Percentiles rank a stretch among this genome's conserved stretches.
Evolutionary conservation across 37 sponge, comb jelly and placozoan genomes (phyloP).

Genomic region (Beroe ovata): DNA sequence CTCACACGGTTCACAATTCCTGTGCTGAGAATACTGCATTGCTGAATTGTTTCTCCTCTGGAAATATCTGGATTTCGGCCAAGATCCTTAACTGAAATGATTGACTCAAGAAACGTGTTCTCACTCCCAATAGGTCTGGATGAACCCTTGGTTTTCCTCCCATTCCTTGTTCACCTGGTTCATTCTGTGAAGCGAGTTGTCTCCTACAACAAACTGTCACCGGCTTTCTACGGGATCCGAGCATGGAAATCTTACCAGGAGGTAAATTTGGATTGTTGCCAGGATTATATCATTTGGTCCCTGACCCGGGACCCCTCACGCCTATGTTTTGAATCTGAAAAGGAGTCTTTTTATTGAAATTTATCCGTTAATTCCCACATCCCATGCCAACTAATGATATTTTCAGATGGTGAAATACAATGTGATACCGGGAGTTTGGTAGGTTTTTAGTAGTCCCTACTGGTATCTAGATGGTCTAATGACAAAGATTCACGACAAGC

Average conservation of each 20-base stretch:
- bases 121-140: background rate
- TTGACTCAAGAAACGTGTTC: background rate
- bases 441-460: too few relatives aligned
- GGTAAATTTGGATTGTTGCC: background rate
- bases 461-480: too few relatives aligned
- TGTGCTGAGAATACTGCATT: too few relatives aligned
- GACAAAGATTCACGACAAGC: too few relatives aligned
- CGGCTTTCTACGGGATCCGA: slow-evolving; percentile 31
- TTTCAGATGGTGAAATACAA: slow-evolving; percentile 47
- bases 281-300: background rate
- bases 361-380: too few relatives aligned
- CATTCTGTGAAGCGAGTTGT: background rate
- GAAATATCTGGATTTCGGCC: too few relatives aligned
- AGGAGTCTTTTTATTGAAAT: too few relatives aligned
- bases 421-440: slow-evolving; percentile 6
- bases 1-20: too few relatives aligned
- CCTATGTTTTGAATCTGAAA: too few relatives aligned
- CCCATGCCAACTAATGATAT: background rate
- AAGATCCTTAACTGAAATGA: too few relatives aligned
- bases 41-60: too few relatives aligned
- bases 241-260: slow-evolving; percentile 33
- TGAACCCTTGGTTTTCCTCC: background rate
- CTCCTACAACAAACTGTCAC: slow-evolving; percentile 6
- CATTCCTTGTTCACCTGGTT: background rate
- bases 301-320: too few relatives aligned